These are phyloP conservation scores for Labeo calbasu DNA, from an alignment of 2,797 vertebrate species.

Conservation along the genomic window DNA sequence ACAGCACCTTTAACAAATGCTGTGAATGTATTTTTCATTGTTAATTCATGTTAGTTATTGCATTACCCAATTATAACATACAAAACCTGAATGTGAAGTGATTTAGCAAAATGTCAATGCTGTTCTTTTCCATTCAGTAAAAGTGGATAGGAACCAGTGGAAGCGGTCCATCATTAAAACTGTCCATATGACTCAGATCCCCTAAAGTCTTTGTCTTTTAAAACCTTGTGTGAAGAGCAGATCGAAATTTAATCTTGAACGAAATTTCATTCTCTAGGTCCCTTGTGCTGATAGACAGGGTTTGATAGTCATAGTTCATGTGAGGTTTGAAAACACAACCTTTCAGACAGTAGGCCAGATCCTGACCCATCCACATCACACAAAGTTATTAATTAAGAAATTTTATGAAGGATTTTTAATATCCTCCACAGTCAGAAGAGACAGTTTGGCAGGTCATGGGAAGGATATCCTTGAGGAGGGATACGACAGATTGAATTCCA, in stretches of 20 bases:
- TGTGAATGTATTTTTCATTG: too few species aligned
- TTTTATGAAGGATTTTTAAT: conserved; percentile 17
- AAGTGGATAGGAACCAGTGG: neutral
- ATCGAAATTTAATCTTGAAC: neutral
- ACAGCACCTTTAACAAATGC: too few species aligned
- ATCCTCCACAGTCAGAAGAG: conserved; percentile 14
- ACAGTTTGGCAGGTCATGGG: conserved; percentile 6
- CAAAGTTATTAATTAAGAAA: conserved; percentile 4
- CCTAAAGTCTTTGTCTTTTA: neutral
- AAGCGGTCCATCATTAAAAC: neutral
- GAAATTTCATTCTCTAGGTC: neutral
- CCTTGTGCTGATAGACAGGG: neutral
- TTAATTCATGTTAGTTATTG: too few species aligned
- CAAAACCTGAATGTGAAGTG: neutral
- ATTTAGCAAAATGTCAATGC: neutral
- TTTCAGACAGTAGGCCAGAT: neutral
- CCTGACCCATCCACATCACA: neutral
- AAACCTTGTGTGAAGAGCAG: neutral
- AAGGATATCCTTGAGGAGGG: conserved; percentile 63
- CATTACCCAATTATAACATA: neutral
- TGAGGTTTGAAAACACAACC: neutral
- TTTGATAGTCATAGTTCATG: neutral
- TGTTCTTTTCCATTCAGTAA: neutral
- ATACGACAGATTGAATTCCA: conserved; percentile 60
- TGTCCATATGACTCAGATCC: too few species aligned